Conservation (phyloP, 2,797 vertebrate species). For the Coreius guichenoti region DNA sequence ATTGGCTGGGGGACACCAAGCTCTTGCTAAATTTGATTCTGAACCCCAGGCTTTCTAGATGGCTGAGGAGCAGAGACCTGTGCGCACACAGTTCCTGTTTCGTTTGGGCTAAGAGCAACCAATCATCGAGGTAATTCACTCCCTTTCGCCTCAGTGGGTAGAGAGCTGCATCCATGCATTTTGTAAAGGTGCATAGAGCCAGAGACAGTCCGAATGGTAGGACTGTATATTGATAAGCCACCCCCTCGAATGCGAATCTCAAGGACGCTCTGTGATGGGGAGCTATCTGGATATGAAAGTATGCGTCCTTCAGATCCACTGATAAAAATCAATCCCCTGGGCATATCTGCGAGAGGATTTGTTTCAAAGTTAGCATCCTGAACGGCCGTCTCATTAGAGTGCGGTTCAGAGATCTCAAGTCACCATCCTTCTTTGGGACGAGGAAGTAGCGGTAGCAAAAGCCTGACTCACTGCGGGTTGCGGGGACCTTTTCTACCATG, state of each 20-base stretch:
- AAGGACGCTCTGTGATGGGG: neutral
- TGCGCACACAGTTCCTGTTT: neutral
- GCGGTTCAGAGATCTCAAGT: no score
- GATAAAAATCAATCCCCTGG: no score
- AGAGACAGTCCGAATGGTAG: neutral
- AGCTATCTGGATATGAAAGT: no score
- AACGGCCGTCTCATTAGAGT: no score
- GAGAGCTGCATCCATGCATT: neutral
- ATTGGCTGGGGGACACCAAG: neutral
- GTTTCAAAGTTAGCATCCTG: no score
- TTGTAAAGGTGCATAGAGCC: neutral
- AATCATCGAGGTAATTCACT: neutral
- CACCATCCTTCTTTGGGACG: no score
- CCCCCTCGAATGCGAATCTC: no score
- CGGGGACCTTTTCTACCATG: no score
- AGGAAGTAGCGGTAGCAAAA: no score
- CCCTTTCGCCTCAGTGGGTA: neutral
- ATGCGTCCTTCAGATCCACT: no score
- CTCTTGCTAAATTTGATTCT: neutral
- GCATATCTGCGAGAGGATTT: no score
- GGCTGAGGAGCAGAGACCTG: neutral
- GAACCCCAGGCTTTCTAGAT: neutral
- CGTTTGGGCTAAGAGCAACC: neutral
- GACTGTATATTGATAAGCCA: neutral
- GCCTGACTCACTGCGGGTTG: no score